phyloP scores from a whole-genome alignment of 2,113 vertebrate genomes.

The Prinia subflava region DNA sequence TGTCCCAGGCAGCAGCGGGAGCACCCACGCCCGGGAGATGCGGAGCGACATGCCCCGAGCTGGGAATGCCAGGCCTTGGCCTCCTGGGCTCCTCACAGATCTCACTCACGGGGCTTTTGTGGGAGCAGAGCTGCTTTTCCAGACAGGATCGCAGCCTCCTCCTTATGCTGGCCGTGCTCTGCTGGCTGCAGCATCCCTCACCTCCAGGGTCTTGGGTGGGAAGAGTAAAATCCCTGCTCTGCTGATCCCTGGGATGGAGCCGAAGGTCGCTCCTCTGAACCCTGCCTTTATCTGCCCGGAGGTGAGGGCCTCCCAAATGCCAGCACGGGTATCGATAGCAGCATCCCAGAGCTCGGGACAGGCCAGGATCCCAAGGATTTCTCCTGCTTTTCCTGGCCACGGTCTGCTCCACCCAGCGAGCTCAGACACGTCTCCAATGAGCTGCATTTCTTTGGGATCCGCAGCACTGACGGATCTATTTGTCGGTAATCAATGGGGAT shows the following conservation, averaged over 20 bases:
- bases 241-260: not conserved
- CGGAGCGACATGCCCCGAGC: not conserved
- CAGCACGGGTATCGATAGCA: not conserved
- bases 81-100: not conserved
- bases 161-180: accelerated
- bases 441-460: not conserved
- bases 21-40: not conserved
- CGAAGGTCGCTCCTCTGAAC: not conserved
- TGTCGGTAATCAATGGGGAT: not conserved
- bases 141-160: not conserved
- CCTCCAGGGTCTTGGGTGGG: not conserved
- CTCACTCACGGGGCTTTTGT: not conserved
- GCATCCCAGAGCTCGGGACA: not conserved
- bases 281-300: not conserved
- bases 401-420: not conserved
- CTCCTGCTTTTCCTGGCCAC: not conserved
- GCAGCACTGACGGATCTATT: not conserved
- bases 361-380: not conserved
- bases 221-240: not conserved
- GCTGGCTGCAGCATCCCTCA: not conserved
- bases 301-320: not conserved
- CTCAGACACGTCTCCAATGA: not conserved
- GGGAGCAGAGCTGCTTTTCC: not conserved
- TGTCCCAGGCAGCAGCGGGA: not conserved
- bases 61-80: not conserved